Conservation (phyloP, 2,888 invertebrate genomes). For the Drosophila pseudotakahashii region DNA sequence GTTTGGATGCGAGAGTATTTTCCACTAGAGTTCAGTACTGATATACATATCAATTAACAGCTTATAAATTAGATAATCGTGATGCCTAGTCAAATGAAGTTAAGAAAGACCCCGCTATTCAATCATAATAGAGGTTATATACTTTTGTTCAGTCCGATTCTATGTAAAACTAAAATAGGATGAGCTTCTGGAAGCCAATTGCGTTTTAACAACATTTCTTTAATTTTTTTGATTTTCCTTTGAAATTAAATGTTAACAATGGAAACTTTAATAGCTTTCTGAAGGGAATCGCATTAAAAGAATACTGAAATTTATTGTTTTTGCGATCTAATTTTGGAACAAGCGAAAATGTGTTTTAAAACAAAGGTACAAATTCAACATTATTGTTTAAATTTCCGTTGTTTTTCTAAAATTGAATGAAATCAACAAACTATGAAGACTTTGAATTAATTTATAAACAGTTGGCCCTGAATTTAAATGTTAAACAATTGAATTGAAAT, state of each 20-base stretch:
- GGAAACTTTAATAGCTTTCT: constrained; percentile 11
- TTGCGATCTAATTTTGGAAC: background rate
- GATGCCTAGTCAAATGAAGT: too few relatives aligned
- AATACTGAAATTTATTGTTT: constrained; percentile 11
- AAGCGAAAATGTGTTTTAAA: constrained; percentile 7
- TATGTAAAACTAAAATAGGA: too few relatives aligned
- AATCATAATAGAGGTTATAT: too few relatives aligned
- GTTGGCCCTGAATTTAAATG: background rate
- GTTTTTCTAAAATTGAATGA: background rate
- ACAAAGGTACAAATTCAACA: background rate
- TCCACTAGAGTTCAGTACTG: background rate
- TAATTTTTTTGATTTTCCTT: constrained; percentile 2
- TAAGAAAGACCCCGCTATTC: too few relatives aligned
- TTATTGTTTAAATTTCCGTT: constrained; percentile 13
- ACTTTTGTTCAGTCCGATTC: too few relatives aligned
- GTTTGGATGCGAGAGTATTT: too few relatives aligned
- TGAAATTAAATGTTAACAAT: constrained; percentile 19
- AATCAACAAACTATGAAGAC: background rate
- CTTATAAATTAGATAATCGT: too few relatives aligned
- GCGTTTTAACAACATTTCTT: background rate
- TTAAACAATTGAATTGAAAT: background rate
- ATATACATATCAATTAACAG: background rate
- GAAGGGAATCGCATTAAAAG: constrained; percentile 22
- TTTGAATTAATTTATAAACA: constrained; percentile 8
- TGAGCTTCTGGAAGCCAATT: too few relatives aligned